Percentiles rank a stretch among this genome's conserved stretches.
phyloP scores from a whole-genome alignment of 2,113 vertebrate species.

The Protobothrops mucrosquamatus region DNA sequence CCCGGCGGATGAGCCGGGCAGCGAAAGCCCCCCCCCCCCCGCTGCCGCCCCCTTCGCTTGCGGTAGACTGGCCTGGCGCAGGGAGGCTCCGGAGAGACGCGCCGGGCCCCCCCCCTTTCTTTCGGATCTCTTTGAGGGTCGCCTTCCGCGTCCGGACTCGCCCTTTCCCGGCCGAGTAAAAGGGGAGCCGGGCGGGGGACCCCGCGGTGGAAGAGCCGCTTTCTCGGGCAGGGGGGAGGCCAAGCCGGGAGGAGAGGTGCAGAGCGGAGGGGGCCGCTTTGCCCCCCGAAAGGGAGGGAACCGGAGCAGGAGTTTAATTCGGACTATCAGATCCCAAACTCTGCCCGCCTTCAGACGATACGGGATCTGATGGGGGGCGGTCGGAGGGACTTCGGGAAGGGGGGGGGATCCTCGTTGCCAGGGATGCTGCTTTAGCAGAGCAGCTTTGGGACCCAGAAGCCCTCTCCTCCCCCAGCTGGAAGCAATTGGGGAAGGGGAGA shows the following conservation, averaged over 20 bases:
- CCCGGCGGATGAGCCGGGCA: no score
- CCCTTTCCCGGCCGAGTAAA: background rate
- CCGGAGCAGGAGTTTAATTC: background rate
- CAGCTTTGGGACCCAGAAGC: background rate
- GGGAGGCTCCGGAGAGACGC: background rate
- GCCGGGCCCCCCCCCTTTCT: rapidly evolving
- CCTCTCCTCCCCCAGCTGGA: background rate
- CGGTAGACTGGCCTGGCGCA: background rate
- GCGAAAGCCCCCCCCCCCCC: no score
- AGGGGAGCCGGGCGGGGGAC: background rate
- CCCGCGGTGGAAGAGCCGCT: background rate
- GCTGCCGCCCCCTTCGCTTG: background rate
- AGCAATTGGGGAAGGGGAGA: background rate
- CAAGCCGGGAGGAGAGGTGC: background rate
- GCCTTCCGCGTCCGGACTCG: background rate
- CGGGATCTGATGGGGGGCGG: background rate
- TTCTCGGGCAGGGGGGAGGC: background rate
- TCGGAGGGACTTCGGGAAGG: no score
- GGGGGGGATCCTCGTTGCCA: background rate
- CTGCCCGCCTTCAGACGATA: background rate
- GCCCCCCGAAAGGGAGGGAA: no score
- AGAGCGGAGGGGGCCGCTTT: background rate
- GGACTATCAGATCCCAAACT: background rate
- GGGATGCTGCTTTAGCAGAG: background rate
- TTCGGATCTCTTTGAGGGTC: background rate